A percentile compares a stretch with the other conserved stretches of the same genome.
Conservation (phyloP, 2,888 invertebrate genomes). For the Phengaris arion region DNA sequence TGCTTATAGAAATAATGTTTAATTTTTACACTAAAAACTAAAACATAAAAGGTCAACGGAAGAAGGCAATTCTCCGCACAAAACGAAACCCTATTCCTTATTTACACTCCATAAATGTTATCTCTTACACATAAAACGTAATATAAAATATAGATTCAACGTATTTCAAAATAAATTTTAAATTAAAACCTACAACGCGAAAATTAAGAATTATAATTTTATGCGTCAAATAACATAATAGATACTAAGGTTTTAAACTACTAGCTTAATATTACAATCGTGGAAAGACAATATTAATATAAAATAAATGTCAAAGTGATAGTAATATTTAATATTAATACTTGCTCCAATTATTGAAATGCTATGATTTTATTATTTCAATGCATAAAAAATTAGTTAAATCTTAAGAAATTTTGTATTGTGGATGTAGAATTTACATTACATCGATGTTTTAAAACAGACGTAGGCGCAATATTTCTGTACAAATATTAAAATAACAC, state of each 20-base stretch:
- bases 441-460: constrained; percentile 49
- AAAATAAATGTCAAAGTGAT: too few relatives aligned
- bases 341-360: too few relatives aligned
- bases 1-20: constrained; percentile 5
- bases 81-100: constrained; percentile 47
- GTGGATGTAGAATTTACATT: not conserved
- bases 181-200: too few relatives aligned
- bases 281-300: too few relatives aligned
- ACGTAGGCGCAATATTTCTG: constrained; percentile 44
- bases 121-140: not conserved
- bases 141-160: constrained; percentile 22
- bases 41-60: constrained; percentile 36
- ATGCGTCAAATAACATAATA: too few relatives aligned
- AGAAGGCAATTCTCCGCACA: constrained; percentile 39
- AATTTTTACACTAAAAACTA: constrained; percentile 11
- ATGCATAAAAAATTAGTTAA: too few relatives aligned
- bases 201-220: too few relatives aligned
- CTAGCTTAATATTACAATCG: too few relatives aligned
- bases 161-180: not conserved
- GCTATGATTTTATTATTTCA: not conserved
- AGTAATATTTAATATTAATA: too few relatives aligned
- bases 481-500: constrained; percentile 51
- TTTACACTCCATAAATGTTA: constrained; percentile 50
- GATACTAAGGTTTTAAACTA: too few relatives aligned
- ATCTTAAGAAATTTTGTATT: too few relatives aligned